Conservation (phyloP, 2,113 vertebrate species). For the Heterochromis multidens region DNA sequence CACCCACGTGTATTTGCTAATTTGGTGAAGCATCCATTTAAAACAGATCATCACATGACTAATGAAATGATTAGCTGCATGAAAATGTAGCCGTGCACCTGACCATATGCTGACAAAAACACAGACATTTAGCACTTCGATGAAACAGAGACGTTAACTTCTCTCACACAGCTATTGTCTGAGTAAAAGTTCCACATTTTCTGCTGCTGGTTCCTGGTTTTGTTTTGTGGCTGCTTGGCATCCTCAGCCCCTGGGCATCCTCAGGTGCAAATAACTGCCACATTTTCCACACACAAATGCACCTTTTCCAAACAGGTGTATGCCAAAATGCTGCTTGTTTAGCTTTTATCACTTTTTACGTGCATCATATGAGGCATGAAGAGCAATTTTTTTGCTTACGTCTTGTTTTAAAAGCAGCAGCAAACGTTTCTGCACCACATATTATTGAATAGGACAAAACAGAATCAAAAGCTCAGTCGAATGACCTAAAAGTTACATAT, state of each 20-base stretch:
- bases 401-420: neutral
- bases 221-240: neutral
- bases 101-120: neutral
- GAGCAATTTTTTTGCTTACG: neutral
- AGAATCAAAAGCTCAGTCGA: neutral
- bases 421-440: neutral
- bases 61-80: neutral
- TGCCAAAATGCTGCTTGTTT: neutral
- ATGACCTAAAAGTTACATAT: neutral
- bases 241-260: slow-evolving; percentile 8
- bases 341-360: neutral
- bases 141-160: slow-evolving; percentile 3
- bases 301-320: neutral
- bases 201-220: slow-evolving; percentile 49
- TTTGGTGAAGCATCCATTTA: neutral
- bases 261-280: slow-evolving; percentile 55
- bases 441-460: neutral
- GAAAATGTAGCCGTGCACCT: neutral
- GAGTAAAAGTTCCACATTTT: slow-evolving; percentile 59
- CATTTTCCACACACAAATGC: neutral
- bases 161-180: slow-evolving; percentile 36
- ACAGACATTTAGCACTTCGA: slow-evolving; percentile 4
- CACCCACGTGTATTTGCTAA: neutral
- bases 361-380: neutral
- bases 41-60: neutral